phyloP scores from a whole-genome alignment of 2,888 invertebrate species.

The Carabus problematicus region DNA sequence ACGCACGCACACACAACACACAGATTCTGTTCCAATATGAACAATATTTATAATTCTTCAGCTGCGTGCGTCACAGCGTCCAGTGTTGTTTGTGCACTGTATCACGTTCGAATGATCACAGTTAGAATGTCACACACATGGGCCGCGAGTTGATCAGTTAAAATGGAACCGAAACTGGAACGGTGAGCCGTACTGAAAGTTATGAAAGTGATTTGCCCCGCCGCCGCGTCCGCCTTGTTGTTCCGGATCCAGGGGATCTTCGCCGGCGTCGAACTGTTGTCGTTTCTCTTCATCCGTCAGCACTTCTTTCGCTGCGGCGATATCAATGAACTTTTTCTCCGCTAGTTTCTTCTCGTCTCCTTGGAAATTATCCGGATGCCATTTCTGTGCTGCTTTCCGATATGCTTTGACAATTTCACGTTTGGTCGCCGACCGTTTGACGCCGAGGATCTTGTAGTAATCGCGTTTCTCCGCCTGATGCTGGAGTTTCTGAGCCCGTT shows the following conservation, averaged over 20 bases:
- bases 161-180: constrained; percentile 98
- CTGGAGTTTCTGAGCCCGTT: constrained; percentile 87
- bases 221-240: constrained; percentile 69
- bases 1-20: constrained; percentile 32
- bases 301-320: constrained; percentile 98
- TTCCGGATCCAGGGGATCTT: constrained; percentile 98
- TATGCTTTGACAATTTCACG: constrained; percentile 95
- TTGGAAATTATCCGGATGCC: constrained; percentile 97
- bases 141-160: constrained; percentile 67
- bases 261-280: constrained; percentile 90
- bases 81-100: constrained; percentile 10
- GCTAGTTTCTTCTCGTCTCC: constrained; percentile 86
- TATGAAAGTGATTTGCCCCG: constrained; percentile 82
- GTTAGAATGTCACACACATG: constrained; percentile 16
- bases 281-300: constrained; percentile 90
- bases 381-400: constrained; percentile 94
- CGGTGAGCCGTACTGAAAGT: constrained; percentile 85
- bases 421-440: constrained; percentile 89
- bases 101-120: constrained; percentile 27
- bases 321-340: constrained; percentile 97
- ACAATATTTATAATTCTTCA: constrained; percentile 15
- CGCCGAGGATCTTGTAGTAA: constrained; percentile 96
- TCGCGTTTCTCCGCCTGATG: constrained; percentile 93
- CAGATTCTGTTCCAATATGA: constrained; percentile 28
- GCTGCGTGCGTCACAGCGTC: constrained; percentile 16